Percentiles rank a stretch among this genome's conserved stretches.
phyloP scores from a whole-genome alignment of 2,888 invertebrate genomes.

The Sicus ferrugineus region DNA sequence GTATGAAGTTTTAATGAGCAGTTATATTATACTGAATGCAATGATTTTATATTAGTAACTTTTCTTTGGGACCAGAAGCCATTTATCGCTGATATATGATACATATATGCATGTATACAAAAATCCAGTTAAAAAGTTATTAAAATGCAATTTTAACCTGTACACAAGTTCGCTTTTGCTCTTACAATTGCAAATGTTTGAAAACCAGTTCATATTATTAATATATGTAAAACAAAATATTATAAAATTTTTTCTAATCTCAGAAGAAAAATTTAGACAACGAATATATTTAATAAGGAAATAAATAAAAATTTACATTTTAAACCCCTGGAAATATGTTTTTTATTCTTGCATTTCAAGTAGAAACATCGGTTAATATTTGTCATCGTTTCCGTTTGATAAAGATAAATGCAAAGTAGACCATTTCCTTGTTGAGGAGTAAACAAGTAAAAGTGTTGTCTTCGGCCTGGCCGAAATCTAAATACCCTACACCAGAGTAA shows the following conservation, averaged over 20 bases:
- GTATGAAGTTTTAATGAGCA: too few relatives aligned
- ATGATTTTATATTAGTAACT: too few relatives aligned
- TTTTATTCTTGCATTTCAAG: not conserved
- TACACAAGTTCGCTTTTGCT: not conserved
- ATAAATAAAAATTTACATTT: slow-evolving; percentile 1
- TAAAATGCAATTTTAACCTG: not conserved
- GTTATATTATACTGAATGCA: too few relatives aligned
- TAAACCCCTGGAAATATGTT: not conserved
- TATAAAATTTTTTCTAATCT: not conserved
- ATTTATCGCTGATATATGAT: not conserved
- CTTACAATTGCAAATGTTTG: not conserved
- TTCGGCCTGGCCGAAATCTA: too few relatives aligned
- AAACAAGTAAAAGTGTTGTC: too few relatives aligned
- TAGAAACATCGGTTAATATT: too few relatives aligned
- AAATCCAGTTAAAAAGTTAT: not conserved
- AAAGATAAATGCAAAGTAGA: too few relatives aligned
- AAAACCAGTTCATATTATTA: not conserved
- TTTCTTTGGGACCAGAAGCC: not conserved
- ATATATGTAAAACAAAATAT: not conserved
- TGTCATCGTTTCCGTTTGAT: too few relatives aligned
- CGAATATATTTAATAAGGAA: not conserved
- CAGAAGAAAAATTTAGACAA: not conserved
- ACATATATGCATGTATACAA: not conserved
- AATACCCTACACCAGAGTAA: too few relatives aligned
- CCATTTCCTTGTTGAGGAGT: too few relatives aligned